phyloP scores from a whole-genome alignment of 2,797 vertebrate species.

The Syncerus caffer region DNA sequence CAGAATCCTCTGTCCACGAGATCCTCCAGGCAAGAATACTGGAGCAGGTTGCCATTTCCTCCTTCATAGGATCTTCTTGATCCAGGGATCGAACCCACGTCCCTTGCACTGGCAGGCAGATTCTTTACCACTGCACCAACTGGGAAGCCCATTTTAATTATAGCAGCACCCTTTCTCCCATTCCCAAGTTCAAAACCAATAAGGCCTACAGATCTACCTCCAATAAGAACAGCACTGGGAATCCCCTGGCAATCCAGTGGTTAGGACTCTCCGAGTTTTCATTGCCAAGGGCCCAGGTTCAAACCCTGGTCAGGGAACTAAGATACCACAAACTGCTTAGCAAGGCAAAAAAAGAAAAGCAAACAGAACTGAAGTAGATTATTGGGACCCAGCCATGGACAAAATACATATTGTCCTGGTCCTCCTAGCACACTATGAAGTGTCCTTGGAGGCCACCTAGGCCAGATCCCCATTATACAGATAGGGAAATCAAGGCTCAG shows the following conservation, averaged over 20 bases:
- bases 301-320: not conserved
- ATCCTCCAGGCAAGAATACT: not conserved
- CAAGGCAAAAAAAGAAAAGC: not conserved
- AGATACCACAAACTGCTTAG: not conserved
- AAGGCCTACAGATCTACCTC: not conserved
- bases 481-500: not conserved
- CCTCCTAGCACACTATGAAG: not conserved
- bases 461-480: not conserved
- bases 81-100: not conserved
- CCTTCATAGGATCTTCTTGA: not conserved
- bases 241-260: not conserved
- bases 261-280: not conserved
- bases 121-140: not conserved
- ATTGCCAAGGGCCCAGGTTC: not conserved
- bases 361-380: not conserved
- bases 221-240: not conserved
- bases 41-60: not conserved
- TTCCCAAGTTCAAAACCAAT: not conserved
- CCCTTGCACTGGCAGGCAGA: not conserved
- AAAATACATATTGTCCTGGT: not conserved
- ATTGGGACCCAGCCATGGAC: not conserved
- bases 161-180: not conserved
- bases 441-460: not conserved
- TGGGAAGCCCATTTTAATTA: not conserved
- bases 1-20: not conserved